Percentiles rank a stretch among this genome's conserved stretches.
phyloP scores from a whole-genome alignment of 1,140 invertebrate genomes.

The Hyposmocoma kahamanoa region DNA sequence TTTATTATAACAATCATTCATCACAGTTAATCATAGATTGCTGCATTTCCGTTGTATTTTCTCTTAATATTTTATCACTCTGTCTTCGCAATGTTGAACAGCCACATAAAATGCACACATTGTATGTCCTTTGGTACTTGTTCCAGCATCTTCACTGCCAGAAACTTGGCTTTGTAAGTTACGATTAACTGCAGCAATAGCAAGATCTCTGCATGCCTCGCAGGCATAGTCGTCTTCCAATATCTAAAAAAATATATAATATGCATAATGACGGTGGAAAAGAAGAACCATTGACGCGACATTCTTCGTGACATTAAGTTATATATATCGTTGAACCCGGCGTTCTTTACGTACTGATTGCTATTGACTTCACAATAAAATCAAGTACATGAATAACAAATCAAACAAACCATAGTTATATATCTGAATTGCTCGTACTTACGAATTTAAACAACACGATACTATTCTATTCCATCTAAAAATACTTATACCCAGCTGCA shows the following conservation, averaged over 20 bases:
- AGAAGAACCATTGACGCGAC: too few species aligned
- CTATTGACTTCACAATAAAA: too few species aligned
- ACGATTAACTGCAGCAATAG: not conserved
- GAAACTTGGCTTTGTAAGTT: not conserved
- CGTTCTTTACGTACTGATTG: too few species aligned
- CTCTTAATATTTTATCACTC: not conserved
- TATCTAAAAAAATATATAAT: too few species aligned
- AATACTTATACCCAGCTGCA: not conserved
- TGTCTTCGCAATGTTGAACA: not conserved
- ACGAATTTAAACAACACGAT: too few species aligned
- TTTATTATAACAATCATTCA: not conserved
- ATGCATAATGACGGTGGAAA: too few species aligned
- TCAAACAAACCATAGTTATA: too few species aligned
- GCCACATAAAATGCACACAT: not conserved
- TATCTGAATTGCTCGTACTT: too few species aligned
- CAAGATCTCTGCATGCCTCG: not conserved
- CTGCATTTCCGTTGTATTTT: not conserved
- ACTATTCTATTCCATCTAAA: too few species aligned
- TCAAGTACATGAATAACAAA: too few species aligned
- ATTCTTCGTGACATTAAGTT: too few species aligned
- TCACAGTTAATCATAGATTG: not conserved
- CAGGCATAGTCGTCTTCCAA: constrained; percentile 4
- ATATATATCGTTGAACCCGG: too few species aligned
- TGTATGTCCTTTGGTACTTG: not conserved
- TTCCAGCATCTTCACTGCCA: not conserved